Base-by-base conservation (phyloP, 2,888 invertebrate species). In the Andrena minutula region DNA sequence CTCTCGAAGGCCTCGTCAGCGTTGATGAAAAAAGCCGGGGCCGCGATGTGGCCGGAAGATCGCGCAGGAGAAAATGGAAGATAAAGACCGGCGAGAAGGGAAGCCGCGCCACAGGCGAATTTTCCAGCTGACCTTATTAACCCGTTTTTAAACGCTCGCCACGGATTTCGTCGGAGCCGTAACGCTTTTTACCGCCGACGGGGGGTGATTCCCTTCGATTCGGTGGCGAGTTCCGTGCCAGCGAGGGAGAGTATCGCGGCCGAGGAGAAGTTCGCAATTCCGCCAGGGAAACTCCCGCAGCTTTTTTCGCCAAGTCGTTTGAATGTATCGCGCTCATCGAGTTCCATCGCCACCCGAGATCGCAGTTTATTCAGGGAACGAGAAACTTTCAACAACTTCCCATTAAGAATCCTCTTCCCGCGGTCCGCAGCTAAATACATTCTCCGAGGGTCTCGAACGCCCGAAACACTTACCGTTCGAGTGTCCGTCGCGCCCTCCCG, bases 81-180 rank as follows among this genome's bases (percentile, higher is more conserved):
- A 65, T 56, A 72, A 68, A 72, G 76, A 64, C 23, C 7, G 68
- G 51, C 41, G n/a, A 30, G 16, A 8, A 28, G 12, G 75, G 41
- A 53, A 51, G 60, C 79, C 30, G 53, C 30, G 53, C 61, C 64
- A 41, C 30, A 6, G 47, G 10, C 20, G 49, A 78, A 76, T 72
- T 76, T 73, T 51, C 23, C 73, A 47, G 53, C 60, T 71, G 84
- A 84, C 72, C 71, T 83, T 84, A 84, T 84, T 84, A 84, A 77
- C 70, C 68, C 80, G 61, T 64, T 71, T 56, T 76, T 63, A 47
- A 70, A 77, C 60, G 65, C 12, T 53, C 26, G 30, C 49, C 20
- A 23, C 66, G 68, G 60, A 75, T 73, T 53, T 64, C 72, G 35
- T 49, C 3, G 64, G 63, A 7, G 26, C 53, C 28, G 64, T 58